Evolutionary conservation across 2,888 invertebrate genomes (phyloP), one percentile per base, ranked within the genome.

Genomic region (Oscheius sp.): DNA sequence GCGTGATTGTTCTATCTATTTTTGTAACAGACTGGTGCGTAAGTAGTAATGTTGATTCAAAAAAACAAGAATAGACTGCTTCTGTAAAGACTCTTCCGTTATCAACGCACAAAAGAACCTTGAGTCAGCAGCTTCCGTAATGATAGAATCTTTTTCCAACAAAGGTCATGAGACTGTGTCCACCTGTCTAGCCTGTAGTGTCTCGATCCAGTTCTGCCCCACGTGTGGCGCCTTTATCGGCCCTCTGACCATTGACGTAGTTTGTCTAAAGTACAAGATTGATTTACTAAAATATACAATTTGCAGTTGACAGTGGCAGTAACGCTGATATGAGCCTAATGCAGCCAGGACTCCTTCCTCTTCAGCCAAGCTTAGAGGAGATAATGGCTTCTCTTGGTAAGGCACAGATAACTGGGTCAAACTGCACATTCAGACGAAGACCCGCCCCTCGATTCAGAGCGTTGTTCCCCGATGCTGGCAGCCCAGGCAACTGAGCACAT

Each of bases 331-430:
- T 97, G 87, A n/a, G n/a, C n/a, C n/a, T n/a, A n/a, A 96, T 98
- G 88, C 98, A 98, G 89, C 98, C 98, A 64, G 96, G 96, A 87
- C 91, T 98, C 86, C 93, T 95, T 45, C 95, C 96, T 65, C 89
- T 98, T 72, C 97, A 98, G 89, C 97, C 98, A 76, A 95, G 82
- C 50, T 71, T 87, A 42, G 86, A 86, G 50, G 87, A 87, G 52
- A 86, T 86, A 34, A 87, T 85, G 83, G 69, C 71, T 29, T 65
- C 69, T 4, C 50, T 78, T 3, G 68, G 66, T 42, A 61, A 69
- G 37, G 66, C 73, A 37, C 17, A 8, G 63, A 8, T n/a, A 23
- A 48, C 8, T 10, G 17, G 20, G 10, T 29, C 52, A 52, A 52
- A 20, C 27, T 5, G 23, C 42, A n/a, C 23, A 17, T 64, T 25